Evolutionary conservation across 1,140 invertebrate species (phyloP), one percentile per base, ranked within the genome.

Genomic region (Saccostrea glomerata): DNA sequence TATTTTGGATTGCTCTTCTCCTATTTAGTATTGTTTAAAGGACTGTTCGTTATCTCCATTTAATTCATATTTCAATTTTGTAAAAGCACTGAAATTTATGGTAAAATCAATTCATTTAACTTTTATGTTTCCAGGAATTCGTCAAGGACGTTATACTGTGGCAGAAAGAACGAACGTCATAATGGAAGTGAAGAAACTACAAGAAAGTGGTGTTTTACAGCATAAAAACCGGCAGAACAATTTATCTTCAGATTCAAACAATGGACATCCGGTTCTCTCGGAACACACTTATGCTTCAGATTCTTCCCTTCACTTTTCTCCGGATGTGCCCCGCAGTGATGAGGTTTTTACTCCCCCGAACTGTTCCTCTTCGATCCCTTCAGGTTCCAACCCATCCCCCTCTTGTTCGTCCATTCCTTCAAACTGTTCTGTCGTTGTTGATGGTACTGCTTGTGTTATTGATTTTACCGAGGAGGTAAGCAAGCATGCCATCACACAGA

Each of bases 81-180:
- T 47, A 47, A 47, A 47, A 47, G 9, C 47, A 47, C 9, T 47
- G 5, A 6, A 47, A 47, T 47, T 47, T 47, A 47, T 47, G 47
- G 1, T 36, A 36, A 36, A 36, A 36, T 1, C 30, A 36, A 36
- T 36, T 36, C 30, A 36, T 36, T 36, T 47, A 47, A 47, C 47
- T 47, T 66, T 23, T 73, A 23, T 2, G 13, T 36, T 15, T 77
- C 12, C 7, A 77, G 89, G 85, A 56, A 86, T 89, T 77, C 86
- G 89, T 47, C 86, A 87, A 54, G 91, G 91, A 15, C 77, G 91
- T 30, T 92, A 92, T 63, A 91, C 91, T 0, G 58, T 92, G 58
- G 87, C 89, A 56, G 89, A 90, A 63, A 85, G 91, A 30, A 90
- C 91, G 30, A 90, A 90, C 25, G 86, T 89, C 11, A 92, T 92